Evolutionary conservation across 2,797 vertebrate species (phyloP), one percentile per base, ranked within the genome.

Genomic region (Artibeus lituratus): DNA sequence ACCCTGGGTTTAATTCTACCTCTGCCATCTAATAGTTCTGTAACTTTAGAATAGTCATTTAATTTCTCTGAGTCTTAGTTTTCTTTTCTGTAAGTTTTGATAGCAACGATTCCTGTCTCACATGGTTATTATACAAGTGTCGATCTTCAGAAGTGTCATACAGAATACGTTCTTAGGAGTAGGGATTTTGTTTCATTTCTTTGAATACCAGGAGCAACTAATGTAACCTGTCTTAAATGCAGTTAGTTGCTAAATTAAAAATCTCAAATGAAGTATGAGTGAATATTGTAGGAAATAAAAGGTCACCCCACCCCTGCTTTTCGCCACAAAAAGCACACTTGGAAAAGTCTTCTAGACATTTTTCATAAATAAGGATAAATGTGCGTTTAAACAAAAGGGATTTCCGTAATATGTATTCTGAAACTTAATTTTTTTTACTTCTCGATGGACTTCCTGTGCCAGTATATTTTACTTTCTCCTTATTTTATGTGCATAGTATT

Each of bases 231-330:
- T 90, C 51, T 47, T 81, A 86, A 83, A 65, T 49, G 51, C 51
- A 92, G 51, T 16, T 83, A 82, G 37, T 96, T 94, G 44, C 59
- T 83, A 70, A 95, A 78, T 65, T 94, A n/a, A 70, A 91, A 74
- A 67, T 77, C 35, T 82, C 21, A 83, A 74, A 47, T 74, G 67
- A 26, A 59, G 24, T 22, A 44, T 57, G n/a, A 76, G 19, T 49
- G n/a, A 83, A 24, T 83, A 24, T 24, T 88, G 24, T 76, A 74
- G 47, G 51, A 72, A 51, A n/a, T 82, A 62, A 42, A 94, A 90
- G 22, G 4, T 69, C 84, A 6, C 22, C 24, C 35, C 32, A 49
- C 12, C 37, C 22, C 26, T 44, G 2, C 59, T 24, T 55, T 84
- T 42, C 21, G 74, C 10, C 29, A 21, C 42, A 55, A 11, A 21